Base-by-base conservation (phyloP, 2,113 vertebrate species). In the Dendropsophus ebraccatus region DNA sequence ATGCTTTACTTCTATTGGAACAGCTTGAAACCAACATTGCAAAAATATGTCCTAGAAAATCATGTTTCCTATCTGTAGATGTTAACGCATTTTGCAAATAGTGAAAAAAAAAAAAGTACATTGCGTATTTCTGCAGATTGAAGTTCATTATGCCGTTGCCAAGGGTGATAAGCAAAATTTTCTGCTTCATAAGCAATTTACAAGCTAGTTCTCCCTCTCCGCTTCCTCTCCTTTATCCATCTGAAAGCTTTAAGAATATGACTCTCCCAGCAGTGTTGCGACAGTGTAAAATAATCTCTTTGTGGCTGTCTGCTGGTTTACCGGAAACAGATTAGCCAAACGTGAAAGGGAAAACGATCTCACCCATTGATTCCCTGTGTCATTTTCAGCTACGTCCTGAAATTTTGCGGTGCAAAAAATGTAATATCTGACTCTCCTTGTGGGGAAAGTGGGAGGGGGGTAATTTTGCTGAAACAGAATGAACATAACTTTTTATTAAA, bases 271-370 rank as follows among this genome's bases (percentile, higher is more conserved):
- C 56, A 77, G 56, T 30, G 75, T 75, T 65, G 73, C 35, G 25
- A 35, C 30, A 47, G 49, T 79, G 84, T 85, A 79, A 85, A 50
- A 77, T 79, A 86, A 86, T 86, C 84, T 80, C 60, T 67, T 30
- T 54, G 62, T 28, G 84, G 47, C 58, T 13, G 84, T 69, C 74
- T 58, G 47, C 28, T 70, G 37, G 69, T 74, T 73, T 50, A 78
- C 84, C 76, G 84, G 77, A 86, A 86, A 73, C 84, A 81, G 84
- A 86, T 86, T 72, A 80, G 74, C 74, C 62, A 11, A 41, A 78
- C 45, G 37, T n/a, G 56, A 62, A 84, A 49, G 73, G 58, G 30
- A 81, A 87, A 81, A 74, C n/a, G 16, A 73, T 73, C 67, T 74
- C 49, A 45, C 17, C 21, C 58, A 81, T 87, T 72, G 77, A 81